These are phyloP conservation scores for Enteromius paludinosus DNA, from an alignment of 2,797 vertebrate species.

Conservation along the genomic window DNA sequence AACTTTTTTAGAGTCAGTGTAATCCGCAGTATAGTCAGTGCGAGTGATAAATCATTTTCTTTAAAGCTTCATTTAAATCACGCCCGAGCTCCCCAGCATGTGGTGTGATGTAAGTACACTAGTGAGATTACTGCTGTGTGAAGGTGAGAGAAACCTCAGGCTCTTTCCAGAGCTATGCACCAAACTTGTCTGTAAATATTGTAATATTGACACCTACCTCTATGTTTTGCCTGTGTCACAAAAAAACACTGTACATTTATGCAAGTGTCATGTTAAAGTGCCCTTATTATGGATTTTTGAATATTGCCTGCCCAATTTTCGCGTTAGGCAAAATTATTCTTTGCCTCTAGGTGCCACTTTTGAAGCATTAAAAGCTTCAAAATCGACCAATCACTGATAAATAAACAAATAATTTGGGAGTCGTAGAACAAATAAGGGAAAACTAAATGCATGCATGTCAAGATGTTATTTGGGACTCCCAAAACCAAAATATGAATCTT, in stretches of 20 bases:
- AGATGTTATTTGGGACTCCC: no score
- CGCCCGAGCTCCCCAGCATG: slow-evolving; percentile 9
- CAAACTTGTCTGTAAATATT: not conserved
- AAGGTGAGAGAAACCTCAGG: not conserved
- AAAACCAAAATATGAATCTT: no score
- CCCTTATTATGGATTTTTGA: no score
- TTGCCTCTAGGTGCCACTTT: no score
- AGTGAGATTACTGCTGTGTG: slow-evolving; percentile 49
- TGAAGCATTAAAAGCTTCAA: no score
- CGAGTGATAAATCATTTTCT: slow-evolving; percentile 71
- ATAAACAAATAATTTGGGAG: no score
- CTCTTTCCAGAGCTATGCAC: not conserved
- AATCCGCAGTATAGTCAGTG: slow-evolving; percentile 65
- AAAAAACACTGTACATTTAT: not conserved
- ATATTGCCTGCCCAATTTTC: no score
- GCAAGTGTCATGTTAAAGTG: not conserved
- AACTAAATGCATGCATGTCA: no score
- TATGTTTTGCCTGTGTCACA: not conserved
- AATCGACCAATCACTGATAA: no score
- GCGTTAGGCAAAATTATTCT: no score
- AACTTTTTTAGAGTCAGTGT: not conserved
- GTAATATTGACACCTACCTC: not conserved
- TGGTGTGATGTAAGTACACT: slow-evolving; percentile 53
- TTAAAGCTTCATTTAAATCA: slow-evolving; percentile 42
- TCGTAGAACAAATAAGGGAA: no score